Conservation (phyloP, 2,888 invertebrate species). For the Zele albiditarsus region DNA sequence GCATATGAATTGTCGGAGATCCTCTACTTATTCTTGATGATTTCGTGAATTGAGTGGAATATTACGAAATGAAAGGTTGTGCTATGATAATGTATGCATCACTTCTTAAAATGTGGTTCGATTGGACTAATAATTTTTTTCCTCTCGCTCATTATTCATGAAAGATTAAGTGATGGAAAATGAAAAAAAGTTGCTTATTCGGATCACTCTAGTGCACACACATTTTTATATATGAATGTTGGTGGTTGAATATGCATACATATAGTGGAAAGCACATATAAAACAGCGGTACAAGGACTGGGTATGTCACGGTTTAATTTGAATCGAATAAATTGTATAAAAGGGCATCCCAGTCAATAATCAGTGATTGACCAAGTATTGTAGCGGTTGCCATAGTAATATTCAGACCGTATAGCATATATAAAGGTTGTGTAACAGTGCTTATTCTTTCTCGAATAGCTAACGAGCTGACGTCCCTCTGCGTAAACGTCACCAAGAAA, state of each 20-base stretch:
- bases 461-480: not conserved
- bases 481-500: not conserved
- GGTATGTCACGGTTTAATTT: conserved; percentile 6
- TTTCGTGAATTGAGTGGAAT: no score
- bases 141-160: no score
- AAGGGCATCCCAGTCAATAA: conserved; percentile 54
- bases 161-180: no score
- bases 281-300: not conserved
- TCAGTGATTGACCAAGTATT: conserved; percentile 49
- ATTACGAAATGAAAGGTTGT: no score
- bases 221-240: no score
- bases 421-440: conserved; percentile 4
- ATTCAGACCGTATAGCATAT: conserved; percentile 19
- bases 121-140: no score
- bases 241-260: not conserved
- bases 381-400: conserved; percentile 58
- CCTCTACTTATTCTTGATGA: no score
- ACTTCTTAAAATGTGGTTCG: no score
- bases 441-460: conserved; percentile 19
- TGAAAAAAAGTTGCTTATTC: no score
- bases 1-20: no score
- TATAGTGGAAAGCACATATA: not conserved
- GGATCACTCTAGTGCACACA: no score
- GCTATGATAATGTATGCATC: no score
- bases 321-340: conserved; percentile 36